Percentiles rank a stretch among this genome's conserved stretches.
These are phyloP conservation scores for Epizoanthus rinbou DNA, from an alignment of 92 coral and sea anemone genomes.

Conservation along the genomic window DNA sequence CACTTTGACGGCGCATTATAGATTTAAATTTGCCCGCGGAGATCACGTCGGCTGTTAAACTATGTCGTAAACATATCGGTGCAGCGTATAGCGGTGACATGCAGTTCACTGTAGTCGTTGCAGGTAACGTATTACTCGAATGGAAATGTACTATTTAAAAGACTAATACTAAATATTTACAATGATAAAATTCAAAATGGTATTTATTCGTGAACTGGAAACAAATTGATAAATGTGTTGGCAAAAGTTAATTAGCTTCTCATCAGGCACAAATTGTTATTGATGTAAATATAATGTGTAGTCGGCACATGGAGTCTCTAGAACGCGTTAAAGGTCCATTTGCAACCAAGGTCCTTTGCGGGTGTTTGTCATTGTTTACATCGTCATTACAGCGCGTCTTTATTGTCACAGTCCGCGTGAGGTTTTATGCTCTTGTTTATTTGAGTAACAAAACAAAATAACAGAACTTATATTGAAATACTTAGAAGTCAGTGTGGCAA, in stretches of 20 bases:
- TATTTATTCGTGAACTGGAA: slow-evolving; percentile 35
- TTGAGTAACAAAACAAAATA: too few relatives aligned
- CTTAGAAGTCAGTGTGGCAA: too few relatives aligned
- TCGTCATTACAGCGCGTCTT: too few relatives aligned
- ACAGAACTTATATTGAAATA: too few relatives aligned
- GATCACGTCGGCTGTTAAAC: background rate
- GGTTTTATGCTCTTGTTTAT: too few relatives aligned
- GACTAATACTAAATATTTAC: slow-evolving; percentile 29
- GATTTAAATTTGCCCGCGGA: background rate
- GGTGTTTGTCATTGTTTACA: too few relatives aligned
- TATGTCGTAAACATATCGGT: background rate
- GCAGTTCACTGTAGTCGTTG: background rate
- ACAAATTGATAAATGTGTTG: background rate
- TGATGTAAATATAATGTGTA: background rate
- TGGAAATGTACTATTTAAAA: slow-evolving; percentile 30
- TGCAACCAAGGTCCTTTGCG: too few relatives aligned
- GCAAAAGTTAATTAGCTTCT: background rate
- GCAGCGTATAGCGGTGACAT: background rate
- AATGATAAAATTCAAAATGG: background rate
- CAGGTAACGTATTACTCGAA: background rate
- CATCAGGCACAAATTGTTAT: background rate
- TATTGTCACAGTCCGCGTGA: too few relatives aligned
- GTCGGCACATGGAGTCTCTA: background rate
- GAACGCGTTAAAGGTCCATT: background rate
- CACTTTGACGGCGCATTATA: background rate